Evolutionary conservation across 2,113 vertebrate species (phyloP).

Genomic region (Hipposideros armiger): DNA sequence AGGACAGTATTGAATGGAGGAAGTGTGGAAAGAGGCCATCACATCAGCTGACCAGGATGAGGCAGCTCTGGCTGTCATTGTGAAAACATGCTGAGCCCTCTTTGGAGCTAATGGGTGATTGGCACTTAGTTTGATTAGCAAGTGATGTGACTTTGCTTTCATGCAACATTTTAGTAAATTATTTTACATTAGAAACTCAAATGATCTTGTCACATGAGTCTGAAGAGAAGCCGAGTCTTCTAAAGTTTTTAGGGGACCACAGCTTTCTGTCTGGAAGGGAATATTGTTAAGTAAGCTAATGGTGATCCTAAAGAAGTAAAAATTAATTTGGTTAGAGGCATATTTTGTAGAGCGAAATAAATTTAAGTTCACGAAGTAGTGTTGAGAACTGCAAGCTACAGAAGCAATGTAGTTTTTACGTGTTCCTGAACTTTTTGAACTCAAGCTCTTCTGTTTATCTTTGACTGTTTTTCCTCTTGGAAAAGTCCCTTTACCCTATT

Average conservation of each 20-base stretch:
- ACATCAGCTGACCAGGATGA: neutral
- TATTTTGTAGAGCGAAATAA: neutral
- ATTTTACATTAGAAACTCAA: neutral
- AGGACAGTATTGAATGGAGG: too few relatives aligned
- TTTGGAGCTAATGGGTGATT: accelerated
- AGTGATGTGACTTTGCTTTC: neutral
- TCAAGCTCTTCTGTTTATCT: neutral
- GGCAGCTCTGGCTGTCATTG: neutral
- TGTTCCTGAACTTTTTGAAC: neutral
- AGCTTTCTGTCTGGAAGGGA: neutral
- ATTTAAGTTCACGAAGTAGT: neutral
- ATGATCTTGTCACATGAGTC: neutral
- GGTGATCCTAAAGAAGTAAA: neutral
- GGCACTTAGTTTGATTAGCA: neutral
- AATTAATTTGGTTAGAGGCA: neutral
- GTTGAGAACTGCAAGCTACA: neutral
- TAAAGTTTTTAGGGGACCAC: neutral
- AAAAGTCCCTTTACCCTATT: accelerated
- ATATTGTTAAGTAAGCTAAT: too few relatives aligned
- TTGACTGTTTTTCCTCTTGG: neutral
- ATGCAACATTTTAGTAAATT: neutral
- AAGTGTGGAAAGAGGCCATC: neutral
- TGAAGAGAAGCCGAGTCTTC: neutral
- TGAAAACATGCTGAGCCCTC: neutral
- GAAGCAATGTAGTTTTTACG: neutral